A percentile compares a stretch with the other conserved stretches of the same genome.
Conservation (phyloP, 1,140 invertebrate species). For the Manduca sexta region DNA sequence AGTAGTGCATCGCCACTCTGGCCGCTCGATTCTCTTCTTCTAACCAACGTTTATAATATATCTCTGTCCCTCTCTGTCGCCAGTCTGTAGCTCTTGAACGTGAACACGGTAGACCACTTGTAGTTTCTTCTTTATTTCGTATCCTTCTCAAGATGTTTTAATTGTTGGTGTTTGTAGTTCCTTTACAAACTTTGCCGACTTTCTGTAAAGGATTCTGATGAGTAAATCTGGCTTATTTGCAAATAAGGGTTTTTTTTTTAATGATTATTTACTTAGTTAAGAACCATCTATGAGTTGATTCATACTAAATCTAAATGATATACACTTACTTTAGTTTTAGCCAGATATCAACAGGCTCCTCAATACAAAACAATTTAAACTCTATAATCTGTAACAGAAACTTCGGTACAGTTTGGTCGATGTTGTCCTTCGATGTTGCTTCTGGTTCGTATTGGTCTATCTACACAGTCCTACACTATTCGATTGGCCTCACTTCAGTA, state of each 20-base stretch:
- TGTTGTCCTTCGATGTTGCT: slow-evolving; percentile 71
- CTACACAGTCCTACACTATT: slow-evolving; percentile 52
- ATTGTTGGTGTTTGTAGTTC: slow-evolving; percentile 62
- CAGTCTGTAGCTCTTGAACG: slow-evolving; percentile 52
- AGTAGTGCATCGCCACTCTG: slow-evolving; percentile 68
- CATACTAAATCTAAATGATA: no score
- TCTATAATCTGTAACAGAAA: slow-evolving; percentile 4
- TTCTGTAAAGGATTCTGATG: slow-evolving; percentile 7
- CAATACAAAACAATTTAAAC: background rate
- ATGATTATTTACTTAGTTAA: no score
- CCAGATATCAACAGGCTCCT: no score
- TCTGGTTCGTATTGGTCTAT: slow-evolving; percentile 68
- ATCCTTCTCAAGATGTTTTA: slow-evolving; percentile 39
- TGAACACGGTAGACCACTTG: slow-evolving; percentile 65
- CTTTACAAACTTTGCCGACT: slow-evolving; percentile 49
- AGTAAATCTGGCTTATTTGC: slow-evolving; percentile 9
- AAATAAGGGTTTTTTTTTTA: background rate
- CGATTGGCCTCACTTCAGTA: slow-evolving; percentile 36
- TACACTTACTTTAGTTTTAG: no score
- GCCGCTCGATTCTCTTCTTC: slow-evolving; percentile 54
- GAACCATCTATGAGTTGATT: no score
- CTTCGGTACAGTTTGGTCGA: slow-evolving; percentile 57
- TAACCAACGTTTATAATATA: slow-evolving; percentile 48
- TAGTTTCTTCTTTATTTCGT: slow-evolving; percentile 67
- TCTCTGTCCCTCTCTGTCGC: slow-evolving; percentile 55